Base-by-base conservation (phyloP, 2,797 vertebrate species). In the Apodemus agrarius region DNA sequence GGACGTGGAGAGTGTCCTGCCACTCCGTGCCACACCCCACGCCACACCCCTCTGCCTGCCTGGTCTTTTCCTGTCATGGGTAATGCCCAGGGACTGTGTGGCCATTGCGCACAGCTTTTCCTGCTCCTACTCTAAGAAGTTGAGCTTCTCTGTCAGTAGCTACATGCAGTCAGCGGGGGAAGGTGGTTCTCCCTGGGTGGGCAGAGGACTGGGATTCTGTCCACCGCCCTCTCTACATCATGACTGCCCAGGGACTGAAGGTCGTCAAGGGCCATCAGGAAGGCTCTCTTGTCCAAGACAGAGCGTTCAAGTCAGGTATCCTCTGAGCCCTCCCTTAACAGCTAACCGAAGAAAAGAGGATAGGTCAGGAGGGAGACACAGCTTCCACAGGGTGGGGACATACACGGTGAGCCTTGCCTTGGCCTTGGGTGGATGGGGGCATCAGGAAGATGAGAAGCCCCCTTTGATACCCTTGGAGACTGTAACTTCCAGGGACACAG, bases 141-240 rank as follows among this genome's bases (percentile, higher is more conserved):
- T 67, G 17, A 49, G 29, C 40, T 37, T 1, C 90, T 49, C 49
- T 2, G 19, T 10, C 4, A 43, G 12, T 54, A 49, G 67, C 13
- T 67, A 16, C 5, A 29, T 0, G 0, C 37, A 0, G 49, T 49
- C 26, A 12, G 43, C 63, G 3, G 4, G 1, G 49, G 22, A 89
- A n/a, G n/a, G 1, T 0, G 7, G 1, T 0, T 0, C 9, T 22
- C n/a, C 37, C 49, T 0, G 29, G 78, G 52, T 0, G 29, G 78
- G 52, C 16, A 3, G 86, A 17, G 26, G 49, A 21, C 61, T 14
- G 14, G 43, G 40, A 11, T 16, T 22, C 54, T 67, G 22, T 24
- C 29, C 37, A 2, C 14, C 17, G 46, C 31, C 89, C 22, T 37
- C 4, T 19, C 75, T 26, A 26, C 21, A 43, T 2, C 22, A 54